A percentile compares a stretch with the other conserved stretches of the same genome.
These are phyloP conservation scores for Nesogale talazaci DNA, from an alignment of 2,113 vertebrate species.

Conservation along the genomic window DNA sequence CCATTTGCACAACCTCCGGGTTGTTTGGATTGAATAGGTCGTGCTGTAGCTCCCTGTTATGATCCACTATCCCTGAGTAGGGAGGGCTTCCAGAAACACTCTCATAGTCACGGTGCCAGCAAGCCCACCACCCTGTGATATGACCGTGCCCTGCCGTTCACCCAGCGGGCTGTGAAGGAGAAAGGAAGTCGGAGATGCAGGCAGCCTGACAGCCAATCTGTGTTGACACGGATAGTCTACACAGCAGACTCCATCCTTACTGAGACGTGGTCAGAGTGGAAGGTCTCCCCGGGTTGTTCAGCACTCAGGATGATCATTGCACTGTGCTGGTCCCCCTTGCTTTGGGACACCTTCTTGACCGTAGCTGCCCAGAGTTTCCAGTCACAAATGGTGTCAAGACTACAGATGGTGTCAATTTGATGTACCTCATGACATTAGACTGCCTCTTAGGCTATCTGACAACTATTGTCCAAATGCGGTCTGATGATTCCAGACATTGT, in stretches of 20 bases:
- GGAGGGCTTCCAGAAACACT: not conserved
- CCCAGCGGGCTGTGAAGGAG: not conserved
- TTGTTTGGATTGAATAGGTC: not conserved
- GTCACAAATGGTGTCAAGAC: not conserved
- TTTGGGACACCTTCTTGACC: not conserved
- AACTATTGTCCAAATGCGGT: not conserved
- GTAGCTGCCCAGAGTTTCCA: conserved; percentile 8
- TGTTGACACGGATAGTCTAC: not conserved
- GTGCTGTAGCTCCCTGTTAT: not conserved
- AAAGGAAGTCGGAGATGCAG: not conserved
- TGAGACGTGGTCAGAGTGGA: too few species aligned
- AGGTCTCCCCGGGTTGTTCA: too few species aligned
- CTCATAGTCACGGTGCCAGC: not conserved
- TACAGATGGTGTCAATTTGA: not conserved
- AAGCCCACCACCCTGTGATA: fast-evolving
- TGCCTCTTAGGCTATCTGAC: not conserved
- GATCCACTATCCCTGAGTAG: not conserved
- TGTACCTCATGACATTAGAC: not conserved
- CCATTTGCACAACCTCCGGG: not conserved
- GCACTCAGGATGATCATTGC: not conserved
- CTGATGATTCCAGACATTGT: not conserved
- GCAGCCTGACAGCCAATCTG: not conserved
- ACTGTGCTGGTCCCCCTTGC: not conserved
- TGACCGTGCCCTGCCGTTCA: not conserved
- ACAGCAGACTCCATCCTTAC: not conserved